Evolutionary conservation across 2,888 invertebrate species (phyloP).

Genomic region (Drosophila bunnanda): DNA sequence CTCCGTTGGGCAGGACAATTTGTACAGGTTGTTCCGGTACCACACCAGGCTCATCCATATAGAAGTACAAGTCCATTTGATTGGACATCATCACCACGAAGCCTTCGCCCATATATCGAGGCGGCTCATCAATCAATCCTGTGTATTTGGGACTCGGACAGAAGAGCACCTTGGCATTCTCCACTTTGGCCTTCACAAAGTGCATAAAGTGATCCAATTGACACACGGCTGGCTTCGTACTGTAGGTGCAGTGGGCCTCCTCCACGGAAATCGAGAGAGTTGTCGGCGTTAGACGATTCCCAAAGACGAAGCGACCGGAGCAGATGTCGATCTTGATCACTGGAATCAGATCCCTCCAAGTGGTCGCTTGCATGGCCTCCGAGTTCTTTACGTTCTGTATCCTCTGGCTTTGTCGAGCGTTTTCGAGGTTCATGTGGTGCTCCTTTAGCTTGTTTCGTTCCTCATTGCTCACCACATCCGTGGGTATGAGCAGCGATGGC

Average conservation of each 20-base stretch:
- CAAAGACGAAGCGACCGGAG: constrained; percentile 96
- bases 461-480: constrained; percentile 86
- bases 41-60: constrained; percentile 97
- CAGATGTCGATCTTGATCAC: constrained; percentile 97
- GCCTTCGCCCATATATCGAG: constrained; percentile 98
- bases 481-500: constrained; percentile 89
- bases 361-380: constrained; percentile 93
- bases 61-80: constrained; percentile 96
- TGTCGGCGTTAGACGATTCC: constrained; percentile 96
- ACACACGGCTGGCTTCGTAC: constrained; percentile 97
- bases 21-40: constrained; percentile 96
- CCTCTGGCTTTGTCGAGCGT: constrained; percentile 86
- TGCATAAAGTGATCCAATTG: constrained; percentile 98
- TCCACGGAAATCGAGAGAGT: constrained; percentile 96
- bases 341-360: constrained; percentile 98
- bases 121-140: constrained; percentile 96
- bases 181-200: constrained; percentile 96
- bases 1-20: constrained; percentile 95
- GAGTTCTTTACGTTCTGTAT: constrained; percentile 86
- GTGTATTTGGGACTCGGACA: constrained; percentile 98
- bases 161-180: constrained; percentile 97
- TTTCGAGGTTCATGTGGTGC: constrained; percentile 87
- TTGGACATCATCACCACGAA: constrained; percentile 98
- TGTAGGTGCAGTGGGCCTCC: constrained; percentile 97
- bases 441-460: constrained; percentile 86